phyloP scores from a whole-genome alignment of 2,888 invertebrate species.

The Chymomyza amoena region DNA sequence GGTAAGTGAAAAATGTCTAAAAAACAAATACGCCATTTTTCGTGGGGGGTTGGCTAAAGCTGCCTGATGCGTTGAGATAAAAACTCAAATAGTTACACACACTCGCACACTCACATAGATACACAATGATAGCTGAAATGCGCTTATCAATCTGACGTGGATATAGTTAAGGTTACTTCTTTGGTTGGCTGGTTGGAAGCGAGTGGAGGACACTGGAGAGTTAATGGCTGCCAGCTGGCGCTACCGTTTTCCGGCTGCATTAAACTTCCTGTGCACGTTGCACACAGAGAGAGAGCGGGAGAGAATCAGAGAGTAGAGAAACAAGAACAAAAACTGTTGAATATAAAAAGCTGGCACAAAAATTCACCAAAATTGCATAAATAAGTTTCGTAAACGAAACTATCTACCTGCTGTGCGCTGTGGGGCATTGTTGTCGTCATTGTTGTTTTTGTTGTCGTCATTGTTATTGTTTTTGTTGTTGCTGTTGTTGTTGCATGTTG shows the following conservation, averaged over 20 bases:
- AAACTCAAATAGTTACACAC: conserved; percentile 46
- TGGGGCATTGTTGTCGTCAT: background rate
- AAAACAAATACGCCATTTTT: conserved; percentile 59
- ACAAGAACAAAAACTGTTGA: conserved; percentile 20
- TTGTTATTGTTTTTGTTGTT: background rate
- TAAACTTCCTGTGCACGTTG: conserved; percentile 49
- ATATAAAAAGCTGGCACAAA: conserved; percentile 27
- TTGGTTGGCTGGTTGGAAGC: background rate
- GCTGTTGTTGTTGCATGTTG: conserved; percentile 1
- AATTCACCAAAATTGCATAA: conserved; percentile 52
- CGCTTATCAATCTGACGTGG: conserved; percentile 51
- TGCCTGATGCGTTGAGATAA: conserved; percentile 63
- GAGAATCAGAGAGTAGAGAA: too few species aligned
- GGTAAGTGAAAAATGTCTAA: conserved; percentile 67
- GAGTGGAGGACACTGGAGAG: background rate
- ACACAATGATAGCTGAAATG: conserved; percentile 1
- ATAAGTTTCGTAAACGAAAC: conserved; percentile 49
- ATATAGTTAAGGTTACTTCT: background rate
- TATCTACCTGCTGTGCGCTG: conserved; percentile 10
- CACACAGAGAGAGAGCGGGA: background rate
- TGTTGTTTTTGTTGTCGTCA: background rate
- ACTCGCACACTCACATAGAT: conserved; percentile 33
- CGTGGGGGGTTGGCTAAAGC: conserved; percentile 31
- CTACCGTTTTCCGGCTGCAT: conserved; percentile 24
- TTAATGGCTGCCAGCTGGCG: background rate